Evolutionary conservation across 2,888 invertebrate genomes (phyloP).

Genomic region (Sarcophaga carnaria): DNA sequence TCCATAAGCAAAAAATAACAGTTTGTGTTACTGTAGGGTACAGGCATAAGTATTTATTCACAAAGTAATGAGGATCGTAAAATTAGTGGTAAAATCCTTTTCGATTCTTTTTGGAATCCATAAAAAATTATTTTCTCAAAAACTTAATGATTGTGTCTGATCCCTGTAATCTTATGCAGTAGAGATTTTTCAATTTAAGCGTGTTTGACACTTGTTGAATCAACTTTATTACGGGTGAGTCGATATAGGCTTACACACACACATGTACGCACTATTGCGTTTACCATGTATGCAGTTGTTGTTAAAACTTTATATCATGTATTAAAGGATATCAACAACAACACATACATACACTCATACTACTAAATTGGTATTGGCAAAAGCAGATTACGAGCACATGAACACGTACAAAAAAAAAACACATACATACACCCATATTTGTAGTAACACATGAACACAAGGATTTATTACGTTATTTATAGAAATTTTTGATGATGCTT

Average conservation of each 20-base stretch:
- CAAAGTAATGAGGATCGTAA: too few relatives aligned
- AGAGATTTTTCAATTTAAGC: constrained; percentile 16
- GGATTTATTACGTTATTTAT: constrained; percentile 25
- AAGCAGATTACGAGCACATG: background rate
- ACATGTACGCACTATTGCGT: background rate
- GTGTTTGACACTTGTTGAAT: constrained; percentile 16
- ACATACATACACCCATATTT: too few relatives aligned
- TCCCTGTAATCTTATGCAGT: background rate
- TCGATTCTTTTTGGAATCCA: too few relatives aligned
- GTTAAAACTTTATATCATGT: background rate
- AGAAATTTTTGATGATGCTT: constrained; percentile 16
- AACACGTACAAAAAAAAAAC: background rate
- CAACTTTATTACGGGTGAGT: background rate
- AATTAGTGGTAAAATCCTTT: too few relatives aligned
- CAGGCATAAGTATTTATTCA: too few relatives aligned
- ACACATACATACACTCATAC: too few relatives aligned
- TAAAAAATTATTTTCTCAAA: too few relatives aligned
- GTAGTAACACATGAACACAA: too few relatives aligned
- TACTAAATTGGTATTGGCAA: background rate
- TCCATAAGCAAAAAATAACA: too few relatives aligned
- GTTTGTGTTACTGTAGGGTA: background rate
- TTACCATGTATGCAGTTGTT: too few relatives aligned
- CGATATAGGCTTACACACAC: background rate
- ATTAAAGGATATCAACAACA: background rate
- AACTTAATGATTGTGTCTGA: background rate